These are phyloP conservation scores for Diloba caeruleocephala DNA, from an alignment of 2,888 invertebrate genomes.

Conservation along the genomic window DNA sequence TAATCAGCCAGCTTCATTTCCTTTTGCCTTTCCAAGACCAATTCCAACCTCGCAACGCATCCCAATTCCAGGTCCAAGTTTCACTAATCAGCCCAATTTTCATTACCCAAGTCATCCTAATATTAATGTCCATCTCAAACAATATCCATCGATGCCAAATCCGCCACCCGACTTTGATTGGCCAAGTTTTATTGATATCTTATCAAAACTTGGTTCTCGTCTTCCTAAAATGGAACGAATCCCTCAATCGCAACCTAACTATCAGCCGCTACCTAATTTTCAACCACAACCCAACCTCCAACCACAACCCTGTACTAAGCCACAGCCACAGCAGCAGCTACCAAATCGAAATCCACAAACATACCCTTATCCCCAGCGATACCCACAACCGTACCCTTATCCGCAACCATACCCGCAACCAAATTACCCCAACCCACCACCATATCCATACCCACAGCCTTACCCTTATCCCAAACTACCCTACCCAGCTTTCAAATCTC, in stretches of 20 bases:
- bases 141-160: constrained; percentile 12
- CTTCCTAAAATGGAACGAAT: constrained; percentile 11
- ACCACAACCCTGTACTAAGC: no score
- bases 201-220: constrained; percentile 20
- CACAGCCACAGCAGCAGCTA: no score
- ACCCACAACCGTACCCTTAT: constrained; percentile 16
- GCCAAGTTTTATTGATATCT: constrained; percentile 11
- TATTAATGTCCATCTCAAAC: constrained; percentile 13
- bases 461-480: constrained; percentile 6
- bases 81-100: neutral
- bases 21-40: constrained; percentile 7
- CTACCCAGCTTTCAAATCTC: neutral
- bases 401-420: neutral
- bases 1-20: constrained; percentile 2
- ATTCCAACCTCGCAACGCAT: constrained; percentile 3
- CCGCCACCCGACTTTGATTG: constrained; percentile 7
- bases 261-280: neutral
- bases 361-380: constrained; percentile 31
- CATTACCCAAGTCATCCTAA: constrained; percentile 10
- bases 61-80: constrained; percentile 23
- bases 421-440: neutral
- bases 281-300: constrained; percentile 1
- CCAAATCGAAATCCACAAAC: constrained; percentile 18
- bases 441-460: constrained; percentile 5
- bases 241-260: neutral